Evolutionary conservation across 1,140 invertebrate genomes (phyloP).

Genomic region (Achroia grisella): DNA sequence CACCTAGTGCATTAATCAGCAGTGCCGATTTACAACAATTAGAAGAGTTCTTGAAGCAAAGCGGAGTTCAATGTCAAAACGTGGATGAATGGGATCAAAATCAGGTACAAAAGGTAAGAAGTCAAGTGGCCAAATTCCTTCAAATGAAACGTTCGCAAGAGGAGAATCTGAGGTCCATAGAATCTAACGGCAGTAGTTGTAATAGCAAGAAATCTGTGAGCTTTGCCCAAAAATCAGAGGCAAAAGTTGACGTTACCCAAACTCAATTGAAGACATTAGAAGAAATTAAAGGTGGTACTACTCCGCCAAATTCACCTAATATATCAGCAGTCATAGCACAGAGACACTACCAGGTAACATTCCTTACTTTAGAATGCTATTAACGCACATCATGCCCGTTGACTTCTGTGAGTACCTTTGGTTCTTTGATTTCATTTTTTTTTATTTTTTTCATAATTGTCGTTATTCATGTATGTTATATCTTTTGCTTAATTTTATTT

Average conservation of each 20-base stretch:
- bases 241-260: conserved; percentile 38
- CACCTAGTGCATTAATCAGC: conserved; percentile 71
- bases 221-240: conserved; percentile 65
- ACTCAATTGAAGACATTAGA: conserved; percentile 49
- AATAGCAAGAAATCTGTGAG: conserved; percentile 76
- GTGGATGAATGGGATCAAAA: conserved; percentile 79
- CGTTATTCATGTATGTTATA: conserved; percentile 12
- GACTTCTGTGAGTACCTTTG: conserved; percentile 64
- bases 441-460: conserved; percentile 23
- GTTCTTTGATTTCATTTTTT: conserved; percentile 30
- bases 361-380: conserved; percentile 27
- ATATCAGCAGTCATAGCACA: conserved; percentile 75
- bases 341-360: conserved; percentile 71
- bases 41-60: conserved; percentile 83
- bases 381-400: conserved; percentile 42
- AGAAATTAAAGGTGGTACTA: conserved; percentile 67
- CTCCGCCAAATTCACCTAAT: conserved; percentile 83
- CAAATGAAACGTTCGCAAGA: conserved; percentile 79
- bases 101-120: conserved; percentile 79
- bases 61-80: conserved; percentile 79
- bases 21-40: conserved; percentile 79
- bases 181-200: conserved; percentile 81
- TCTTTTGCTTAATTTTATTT: conserved; percentile 4
- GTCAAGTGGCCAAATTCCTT: conserved; percentile 80
- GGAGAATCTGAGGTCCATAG: conserved; percentile 77